Conservation (phyloP, 2,113 vertebrate genomes). For the Rhadina sibilatrix region DNA sequence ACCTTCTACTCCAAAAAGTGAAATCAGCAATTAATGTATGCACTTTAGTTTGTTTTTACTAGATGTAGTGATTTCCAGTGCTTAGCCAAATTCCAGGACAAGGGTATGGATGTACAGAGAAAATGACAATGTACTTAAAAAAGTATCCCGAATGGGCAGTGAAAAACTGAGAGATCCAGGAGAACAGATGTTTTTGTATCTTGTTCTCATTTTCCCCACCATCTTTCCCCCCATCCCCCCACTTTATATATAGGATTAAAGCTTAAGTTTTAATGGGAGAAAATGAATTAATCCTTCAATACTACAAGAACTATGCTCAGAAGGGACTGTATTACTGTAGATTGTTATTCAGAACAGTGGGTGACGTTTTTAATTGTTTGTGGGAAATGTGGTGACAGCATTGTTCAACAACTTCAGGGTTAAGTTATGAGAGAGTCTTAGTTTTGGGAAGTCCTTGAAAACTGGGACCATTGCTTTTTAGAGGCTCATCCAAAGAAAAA, state of each 20-base stretch:
- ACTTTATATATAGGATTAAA: background rate
- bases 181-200: background rate
- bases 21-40: background rate
- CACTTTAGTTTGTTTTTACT: background rate
- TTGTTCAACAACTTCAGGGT: background rate
- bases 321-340: background rate
- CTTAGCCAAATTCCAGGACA: background rate
- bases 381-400: background rate
- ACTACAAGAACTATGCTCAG: background rate
- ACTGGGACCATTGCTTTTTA: background rate
- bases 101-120: background rate
- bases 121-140: background rate
- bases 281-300: background rate
- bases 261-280: background rate
- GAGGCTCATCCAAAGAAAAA: background rate
- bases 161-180: background rate
- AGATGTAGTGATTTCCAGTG: background rate
- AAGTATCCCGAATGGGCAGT: background rate
- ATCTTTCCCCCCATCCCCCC: fast-evolving
- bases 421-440: background rate
- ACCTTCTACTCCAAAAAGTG: background rate
- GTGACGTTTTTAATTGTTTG: background rate
- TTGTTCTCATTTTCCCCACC: background rate
- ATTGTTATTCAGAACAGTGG: background rate
- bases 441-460: background rate